Evolutionary conservation across 2,113 vertebrate genomes (phyloP), one percentile per base, ranked within the genome.

Genomic region (Tenebrosternarchus preto): DNA sequence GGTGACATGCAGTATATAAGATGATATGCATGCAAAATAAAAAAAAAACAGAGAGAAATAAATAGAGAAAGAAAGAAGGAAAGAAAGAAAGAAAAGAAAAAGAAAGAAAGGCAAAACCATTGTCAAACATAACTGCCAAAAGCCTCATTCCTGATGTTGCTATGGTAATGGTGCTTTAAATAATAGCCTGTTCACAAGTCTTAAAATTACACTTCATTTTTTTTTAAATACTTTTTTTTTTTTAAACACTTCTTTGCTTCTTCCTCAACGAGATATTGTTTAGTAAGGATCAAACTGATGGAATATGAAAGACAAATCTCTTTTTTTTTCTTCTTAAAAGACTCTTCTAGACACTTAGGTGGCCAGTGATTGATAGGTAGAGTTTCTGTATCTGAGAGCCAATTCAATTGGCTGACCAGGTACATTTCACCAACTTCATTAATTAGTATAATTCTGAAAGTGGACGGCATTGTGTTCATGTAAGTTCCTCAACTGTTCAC

Each of bases 71-170:
- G 16, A 7, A 64, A 31, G 16, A 64, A 1, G 29, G 61, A 25
- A 7, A 39, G 36, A 63, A 20, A 29, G 70, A 25, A 22, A 74
- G 19, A 22, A 22, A 39, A 20, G 50, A 8, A 46, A 5, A 46
- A 19, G 16, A 33, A 27, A 36, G 11, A 2, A 7, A 19, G 16
- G 6, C 16, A 31, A 66, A 66, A 66, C 17, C 27, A 66, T 29
- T 15, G 5, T 66, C 63, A 66, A 66, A 66, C 7, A 9, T 33
- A 33, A 22, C 5, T 43, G 11, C 56, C 43, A n/a, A 69, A 16
- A 33, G 25, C 33, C 55, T 39, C 3, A 25, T 55, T n/a, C 24
- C 55, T 70, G 61, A 46, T 53, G 80, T 80, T 85, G 75, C 75
- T 70, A 69, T 78, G 70, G 79, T 55, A 57, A 75, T 75, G 36